Conservation (phyloP, 2,113 vertebrate genomes). For the Microcebus jonahi region DNA sequence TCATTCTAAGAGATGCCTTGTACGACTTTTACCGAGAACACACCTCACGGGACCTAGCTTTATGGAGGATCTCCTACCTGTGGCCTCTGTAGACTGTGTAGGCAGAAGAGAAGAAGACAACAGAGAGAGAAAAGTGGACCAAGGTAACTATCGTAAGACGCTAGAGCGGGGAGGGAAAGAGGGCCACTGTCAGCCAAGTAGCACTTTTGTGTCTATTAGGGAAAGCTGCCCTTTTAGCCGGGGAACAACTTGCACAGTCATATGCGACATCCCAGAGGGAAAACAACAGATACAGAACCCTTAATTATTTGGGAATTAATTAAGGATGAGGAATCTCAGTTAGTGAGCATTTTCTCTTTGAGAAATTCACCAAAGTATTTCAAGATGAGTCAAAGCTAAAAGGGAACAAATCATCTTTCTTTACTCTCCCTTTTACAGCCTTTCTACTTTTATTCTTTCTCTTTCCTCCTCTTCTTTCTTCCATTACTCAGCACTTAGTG, state of each 20-base stretch:
- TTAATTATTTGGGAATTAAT: background rate
- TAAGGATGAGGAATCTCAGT: background rate
- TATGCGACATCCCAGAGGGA: background rate
- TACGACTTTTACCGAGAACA: background rate
- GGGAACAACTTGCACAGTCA: background rate
- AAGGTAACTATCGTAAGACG: background rate
- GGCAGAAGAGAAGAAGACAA: background rate
- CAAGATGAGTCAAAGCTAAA: background rate
- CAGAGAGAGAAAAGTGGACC: background rate
- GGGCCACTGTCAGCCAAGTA: background rate
- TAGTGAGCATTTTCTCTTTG: background rate
- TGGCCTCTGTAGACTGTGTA: background rate
- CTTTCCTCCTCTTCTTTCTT: background rate
- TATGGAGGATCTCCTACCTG: background rate
- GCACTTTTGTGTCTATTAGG: background rate
- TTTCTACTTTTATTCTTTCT: background rate
- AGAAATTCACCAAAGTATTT: conserved; percentile 7
- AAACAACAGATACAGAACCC: background rate
- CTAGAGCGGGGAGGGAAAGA: background rate
- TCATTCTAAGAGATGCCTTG: background rate
- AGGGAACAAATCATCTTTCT: background rate
- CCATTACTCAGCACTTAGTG: background rate
- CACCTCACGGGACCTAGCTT: background rate
- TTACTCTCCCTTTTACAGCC: background rate
- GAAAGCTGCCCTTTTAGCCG: background rate